Percentiles rank a stretch among this genome's conserved stretches.
Conservation (phyloP, 2,888 invertebrate genomes). For the Lithophane leautieri region DNA sequence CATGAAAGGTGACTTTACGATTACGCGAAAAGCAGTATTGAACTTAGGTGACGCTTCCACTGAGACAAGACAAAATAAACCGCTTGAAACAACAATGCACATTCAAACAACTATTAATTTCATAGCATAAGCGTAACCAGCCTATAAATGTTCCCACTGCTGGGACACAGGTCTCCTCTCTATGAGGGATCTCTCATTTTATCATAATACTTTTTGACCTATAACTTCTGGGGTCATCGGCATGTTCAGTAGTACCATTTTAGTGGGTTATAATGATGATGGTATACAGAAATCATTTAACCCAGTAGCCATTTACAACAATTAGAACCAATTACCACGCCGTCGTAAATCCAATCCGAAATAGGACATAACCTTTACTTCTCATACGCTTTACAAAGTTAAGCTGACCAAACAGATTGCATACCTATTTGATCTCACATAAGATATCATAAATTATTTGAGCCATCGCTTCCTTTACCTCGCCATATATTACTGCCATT, state of each 20-base stretch:
- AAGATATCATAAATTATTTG: slow-evolving; percentile 60
- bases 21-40: background rate
- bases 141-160: no score
- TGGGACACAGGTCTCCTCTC: no score
- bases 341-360: slow-evolving; percentile 23
- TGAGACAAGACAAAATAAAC: background rate
- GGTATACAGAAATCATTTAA: background rate
- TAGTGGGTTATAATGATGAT: background rate
- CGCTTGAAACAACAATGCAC: background rate
- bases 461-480: slow-evolving; percentile 44
- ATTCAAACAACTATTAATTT: background rate
- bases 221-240: background rate
- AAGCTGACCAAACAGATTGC: slow-evolving; percentile 24
- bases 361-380: slow-evolving; percentile 9
- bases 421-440: slow-evolving; percentile 42
- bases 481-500: slow-evolving; percentile 54
- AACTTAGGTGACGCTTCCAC: fast-evolving
- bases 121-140: no score
- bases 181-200: no score
- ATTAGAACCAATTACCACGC: slow-evolving; percentile 18
- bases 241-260: background rate
- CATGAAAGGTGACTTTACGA: background rate
- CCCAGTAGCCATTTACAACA: background rate
- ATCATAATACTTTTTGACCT: background rate
- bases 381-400: slow-evolving; percentile 24